These are phyloP conservation scores for Macrostomum lignano DNA, from an alignment of 1,140 invertebrate genomes.

Conservation along the genomic window DNA sequence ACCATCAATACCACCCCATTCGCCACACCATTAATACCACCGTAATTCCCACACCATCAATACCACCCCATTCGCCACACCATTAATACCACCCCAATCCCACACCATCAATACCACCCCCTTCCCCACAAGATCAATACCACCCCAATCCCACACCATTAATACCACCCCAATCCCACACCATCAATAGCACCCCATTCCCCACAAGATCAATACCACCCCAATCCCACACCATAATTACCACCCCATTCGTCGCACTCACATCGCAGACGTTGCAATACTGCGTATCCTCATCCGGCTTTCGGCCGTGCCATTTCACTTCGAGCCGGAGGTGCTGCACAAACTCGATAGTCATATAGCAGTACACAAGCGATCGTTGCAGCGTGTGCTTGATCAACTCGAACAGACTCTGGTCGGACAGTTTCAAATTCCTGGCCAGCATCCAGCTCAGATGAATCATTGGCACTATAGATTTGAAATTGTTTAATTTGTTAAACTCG, in stretches of 20 bases:
- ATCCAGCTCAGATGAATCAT: conserved; percentile 97
- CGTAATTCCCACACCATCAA: too few species aligned
- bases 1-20: too few species aligned
- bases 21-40: too few species aligned
- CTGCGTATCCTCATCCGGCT: conserved; percentile 75
- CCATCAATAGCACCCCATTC: too few species aligned
- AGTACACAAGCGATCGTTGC: conserved; percentile 36
- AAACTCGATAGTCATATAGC: conserved; percentile 52
- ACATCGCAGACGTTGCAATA: conserved; percentile 93
- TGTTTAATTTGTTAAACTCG: conserved; percentile 92
- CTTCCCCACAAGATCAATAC: too few species aligned
- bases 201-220: too few species aligned
- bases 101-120: too few species aligned
- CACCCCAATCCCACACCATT: too few species aligned
- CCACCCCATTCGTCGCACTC: conserved; percentile 15
- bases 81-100: too few species aligned
- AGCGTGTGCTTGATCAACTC: conserved; percentile 58
- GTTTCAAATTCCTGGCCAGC: conserved; percentile 75
- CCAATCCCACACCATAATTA: too few species aligned
- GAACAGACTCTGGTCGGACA: conserved; percentile 48
- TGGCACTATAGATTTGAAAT: conserved; percentile 88
- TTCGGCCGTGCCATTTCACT: conserved; percentile 67
- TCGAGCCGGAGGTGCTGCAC: conserved; percentile 54
- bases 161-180: too few species aligned
- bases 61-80: too few species aligned